phyloP scores from a whole-genome alignment of 2,113 vertebrate species.

The Aptenodytes forsteri region DNA sequence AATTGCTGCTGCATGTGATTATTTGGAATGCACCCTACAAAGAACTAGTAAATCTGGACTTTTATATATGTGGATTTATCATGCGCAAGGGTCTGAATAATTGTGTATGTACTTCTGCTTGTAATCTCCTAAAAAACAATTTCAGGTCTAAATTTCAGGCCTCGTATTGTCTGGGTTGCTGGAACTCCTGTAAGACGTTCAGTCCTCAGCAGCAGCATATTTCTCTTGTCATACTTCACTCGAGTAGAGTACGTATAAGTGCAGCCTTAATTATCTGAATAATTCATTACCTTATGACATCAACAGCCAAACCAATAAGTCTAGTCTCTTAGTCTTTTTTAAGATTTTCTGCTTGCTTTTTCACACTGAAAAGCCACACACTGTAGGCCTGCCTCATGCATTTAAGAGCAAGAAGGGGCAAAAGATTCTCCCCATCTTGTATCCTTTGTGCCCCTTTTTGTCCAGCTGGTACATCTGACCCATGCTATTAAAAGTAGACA shows the following conservation, averaged over 20 bases:
- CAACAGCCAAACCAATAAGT: neutral
- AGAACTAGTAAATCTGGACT: neutral
- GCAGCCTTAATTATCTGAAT: neutral
- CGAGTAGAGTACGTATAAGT: accelerated
- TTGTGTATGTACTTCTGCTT: neutral
- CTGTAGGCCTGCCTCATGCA: neutral
- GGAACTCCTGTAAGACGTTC: neutral
- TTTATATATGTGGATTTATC: neutral
- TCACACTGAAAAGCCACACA: neutral
- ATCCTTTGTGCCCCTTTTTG: neutral
- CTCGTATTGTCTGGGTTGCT: neutral
- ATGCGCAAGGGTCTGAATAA: neutral
- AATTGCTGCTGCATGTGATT: neutral
- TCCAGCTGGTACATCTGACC: neutral
- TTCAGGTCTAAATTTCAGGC: neutral
- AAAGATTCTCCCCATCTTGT: neutral
- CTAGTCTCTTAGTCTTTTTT: neutral
- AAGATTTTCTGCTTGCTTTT: neutral
- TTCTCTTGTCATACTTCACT: neutral
- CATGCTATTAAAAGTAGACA: neutral
- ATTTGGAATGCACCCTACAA: neutral
- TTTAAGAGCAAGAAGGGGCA: neutral
- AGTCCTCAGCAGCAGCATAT: neutral
- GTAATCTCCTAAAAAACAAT: neutral
- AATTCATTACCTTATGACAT: neutral